A percentile compares a stretch with the other conserved stretches of the same genome.
Evolutionary conservation across 2,797 vertebrate species (phyloP).

Genomic region (Cynodonichthys magdalenae): DNA sequence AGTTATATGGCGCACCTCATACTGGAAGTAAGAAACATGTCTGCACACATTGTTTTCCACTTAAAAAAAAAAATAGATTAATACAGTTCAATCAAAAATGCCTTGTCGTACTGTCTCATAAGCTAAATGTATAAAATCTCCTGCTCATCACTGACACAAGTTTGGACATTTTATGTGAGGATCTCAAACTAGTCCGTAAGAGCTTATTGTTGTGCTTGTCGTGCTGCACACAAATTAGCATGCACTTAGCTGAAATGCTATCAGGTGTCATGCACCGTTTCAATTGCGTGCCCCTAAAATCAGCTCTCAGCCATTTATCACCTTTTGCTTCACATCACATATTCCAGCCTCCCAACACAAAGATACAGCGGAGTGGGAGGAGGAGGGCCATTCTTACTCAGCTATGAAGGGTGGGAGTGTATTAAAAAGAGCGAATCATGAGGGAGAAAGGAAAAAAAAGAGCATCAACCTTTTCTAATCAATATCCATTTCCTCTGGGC

Average conservation of each 20-base stretch:
- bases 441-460: constrained; percentile 28
- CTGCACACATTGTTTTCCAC: constrained; percentile 22
- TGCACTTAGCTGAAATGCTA: background rate
- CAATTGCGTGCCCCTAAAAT: constrained; percentile 66
- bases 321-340: constrained; percentile 67
- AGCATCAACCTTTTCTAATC: constrained; percentile 80
- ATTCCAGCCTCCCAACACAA: constrained; percentile 51
- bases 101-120: background rate
- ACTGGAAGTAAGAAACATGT: too few relatives aligned
- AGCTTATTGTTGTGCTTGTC: constrained; percentile 11
- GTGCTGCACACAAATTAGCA: background rate
- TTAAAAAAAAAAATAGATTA: constrained; percentile 27
- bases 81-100: constrained; percentile 19
- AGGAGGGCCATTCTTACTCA: constrained; percentile 16
- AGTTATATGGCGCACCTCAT: background rate
- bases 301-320: constrained; percentile 71
- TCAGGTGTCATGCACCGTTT: constrained; percentile 52
- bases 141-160: constrained; percentile 17
- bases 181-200: constrained; percentile 28
- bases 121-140: constrained; percentile 4
- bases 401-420: constrained; percentile 23
- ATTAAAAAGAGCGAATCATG: constrained; percentile 51
- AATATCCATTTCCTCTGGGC: constrained; percentile 84
- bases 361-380: constrained; percentile 26
- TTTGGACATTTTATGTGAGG: constrained; percentile 32